Evolutionary conservation across 1,140 invertebrate genomes (phyloP).

Genomic region (Drosophila tsacasi): DNA sequence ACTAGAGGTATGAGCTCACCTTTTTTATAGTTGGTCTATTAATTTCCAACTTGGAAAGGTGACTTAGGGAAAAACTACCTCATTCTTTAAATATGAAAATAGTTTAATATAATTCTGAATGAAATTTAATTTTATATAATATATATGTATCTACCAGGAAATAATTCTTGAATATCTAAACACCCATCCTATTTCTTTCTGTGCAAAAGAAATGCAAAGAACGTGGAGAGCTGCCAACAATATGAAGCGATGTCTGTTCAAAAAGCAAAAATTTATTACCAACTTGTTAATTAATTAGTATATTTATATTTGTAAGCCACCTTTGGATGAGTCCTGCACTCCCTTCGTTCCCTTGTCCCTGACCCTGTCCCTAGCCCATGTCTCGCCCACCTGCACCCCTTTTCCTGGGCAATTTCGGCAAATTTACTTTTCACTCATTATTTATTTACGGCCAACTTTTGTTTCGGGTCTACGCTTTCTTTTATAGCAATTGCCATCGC

Average conservation of each 20-base stretch:
- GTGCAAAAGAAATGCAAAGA: slow-evolving; percentile 22
- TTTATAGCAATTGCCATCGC: slow-evolving; percentile 51
- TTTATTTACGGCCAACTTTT: slow-evolving; percentile 68
- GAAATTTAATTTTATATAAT: background rate
- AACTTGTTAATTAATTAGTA: slow-evolving; percentile 68
- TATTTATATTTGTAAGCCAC: slow-evolving; percentile 38
- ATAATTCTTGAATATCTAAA: background rate
- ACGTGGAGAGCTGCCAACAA: slow-evolving; percentile 14
- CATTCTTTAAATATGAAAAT: background rate
- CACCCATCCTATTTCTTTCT: background rate
- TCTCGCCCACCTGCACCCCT: slow-evolving; percentile 3
- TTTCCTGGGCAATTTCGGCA: slow-evolving; percentile 28
- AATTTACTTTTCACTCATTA: slow-evolving; percentile 66
- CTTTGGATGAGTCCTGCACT: slow-evolving; percentile 22
- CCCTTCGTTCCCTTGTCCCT: background rate
- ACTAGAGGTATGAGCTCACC: background rate
- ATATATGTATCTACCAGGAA: background rate
- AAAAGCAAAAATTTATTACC: slow-evolving; percentile 48
- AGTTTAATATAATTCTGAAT: background rate
- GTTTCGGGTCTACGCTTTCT: slow-evolving; percentile 39
- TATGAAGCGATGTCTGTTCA: slow-evolving; percentile 29
- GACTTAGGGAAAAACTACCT: background rate
- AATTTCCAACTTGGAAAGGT: background rate
- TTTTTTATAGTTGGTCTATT: background rate
- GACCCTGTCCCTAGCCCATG: background rate